Evolutionary conservation across 2,113 vertebrate species (phyloP).

Genomic region (Esox niger): DNA sequence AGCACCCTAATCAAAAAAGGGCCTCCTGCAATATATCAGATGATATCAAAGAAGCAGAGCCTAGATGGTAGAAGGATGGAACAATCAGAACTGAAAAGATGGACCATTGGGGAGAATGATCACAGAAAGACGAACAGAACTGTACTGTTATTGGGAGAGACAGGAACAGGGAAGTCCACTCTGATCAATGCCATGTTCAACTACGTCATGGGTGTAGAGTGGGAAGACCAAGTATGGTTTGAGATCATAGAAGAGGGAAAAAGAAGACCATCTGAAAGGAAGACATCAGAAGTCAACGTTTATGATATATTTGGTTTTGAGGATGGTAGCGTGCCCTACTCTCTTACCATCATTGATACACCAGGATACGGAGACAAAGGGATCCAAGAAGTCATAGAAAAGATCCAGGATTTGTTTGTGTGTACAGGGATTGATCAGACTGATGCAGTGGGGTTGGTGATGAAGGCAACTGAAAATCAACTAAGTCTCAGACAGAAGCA

Average conservation of each 20-base stretch:
- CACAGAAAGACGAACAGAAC: too few species aligned
- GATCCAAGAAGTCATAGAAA: neutral
- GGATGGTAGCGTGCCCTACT: neutral
- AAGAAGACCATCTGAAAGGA: too few species aligned
- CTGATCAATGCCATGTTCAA: too few species aligned
- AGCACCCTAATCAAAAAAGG: too few species aligned
- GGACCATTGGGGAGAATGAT: too few species aligned
- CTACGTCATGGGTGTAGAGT: neutral
- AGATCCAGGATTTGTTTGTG: neutral
- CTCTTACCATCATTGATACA: neutral
- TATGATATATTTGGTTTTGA: conserved; percentile 1
- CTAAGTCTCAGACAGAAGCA: neutral
- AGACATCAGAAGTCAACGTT: neutral
- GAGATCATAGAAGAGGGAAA: neutral
- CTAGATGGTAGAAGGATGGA: too few species aligned
- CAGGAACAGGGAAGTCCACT: too few species aligned
- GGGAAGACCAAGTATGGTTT: neutral
- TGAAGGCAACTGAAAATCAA: neutral
- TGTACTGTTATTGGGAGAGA: too few species aligned
- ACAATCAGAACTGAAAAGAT: too few species aligned
- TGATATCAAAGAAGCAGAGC: too few species aligned
- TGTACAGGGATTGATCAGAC: neutral
- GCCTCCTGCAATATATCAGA: too few species aligned
- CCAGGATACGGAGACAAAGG: neutral
- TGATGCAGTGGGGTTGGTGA: neutral